phyloP scores from a whole-genome alignment of 1,140 invertebrate species.

The Aphelinus certus region DNA sequence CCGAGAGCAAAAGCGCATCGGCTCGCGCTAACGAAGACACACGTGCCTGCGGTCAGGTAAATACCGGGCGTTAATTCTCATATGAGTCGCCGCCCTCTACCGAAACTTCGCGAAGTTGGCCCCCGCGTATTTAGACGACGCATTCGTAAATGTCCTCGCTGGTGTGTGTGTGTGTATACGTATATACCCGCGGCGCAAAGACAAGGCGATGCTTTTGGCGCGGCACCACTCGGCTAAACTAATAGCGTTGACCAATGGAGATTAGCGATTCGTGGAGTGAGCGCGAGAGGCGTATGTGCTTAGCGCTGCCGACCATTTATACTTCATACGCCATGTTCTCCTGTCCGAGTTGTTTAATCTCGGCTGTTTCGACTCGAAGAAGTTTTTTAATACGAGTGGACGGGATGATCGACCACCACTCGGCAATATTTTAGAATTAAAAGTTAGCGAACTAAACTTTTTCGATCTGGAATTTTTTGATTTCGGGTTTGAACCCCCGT shows the following conservation, averaged over 20 bases:
- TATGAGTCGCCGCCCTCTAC: constrained; percentile 40
- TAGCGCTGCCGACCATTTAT: too few species aligned
- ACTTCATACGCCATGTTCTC: too few species aligned
- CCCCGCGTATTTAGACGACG: background rate
- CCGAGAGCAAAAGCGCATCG: constrained; percentile 8
- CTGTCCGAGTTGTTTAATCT: too few species aligned
- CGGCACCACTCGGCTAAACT: background rate
- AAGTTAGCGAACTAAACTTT: too few species aligned
- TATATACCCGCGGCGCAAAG: background rate
- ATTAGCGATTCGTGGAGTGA: too few species aligned
- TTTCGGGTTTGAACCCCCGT: too few species aligned
- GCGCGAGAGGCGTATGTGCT: too few species aligned
- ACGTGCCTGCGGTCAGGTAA: constrained; percentile 38
- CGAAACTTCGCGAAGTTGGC: constrained; percentile 46
- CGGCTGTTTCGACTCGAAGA: too few species aligned
- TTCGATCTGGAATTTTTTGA: too few species aligned
- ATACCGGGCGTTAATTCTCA: constrained; percentile 56
- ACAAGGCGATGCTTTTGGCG: background rate
- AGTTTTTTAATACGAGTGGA: too few species aligned
- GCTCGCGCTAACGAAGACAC: constrained; percentile 40
- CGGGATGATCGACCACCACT: too few species aligned
- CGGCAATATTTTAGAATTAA: too few species aligned
- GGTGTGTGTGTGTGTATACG: background rate
- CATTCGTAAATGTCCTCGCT: constrained; percentile 23
- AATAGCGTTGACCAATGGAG: background rate